These are phyloP conservation scores for Cydia strobilella DNA, from an alignment of 1,140 invertebrate genomes.

Conservation along the genomic window DNA sequence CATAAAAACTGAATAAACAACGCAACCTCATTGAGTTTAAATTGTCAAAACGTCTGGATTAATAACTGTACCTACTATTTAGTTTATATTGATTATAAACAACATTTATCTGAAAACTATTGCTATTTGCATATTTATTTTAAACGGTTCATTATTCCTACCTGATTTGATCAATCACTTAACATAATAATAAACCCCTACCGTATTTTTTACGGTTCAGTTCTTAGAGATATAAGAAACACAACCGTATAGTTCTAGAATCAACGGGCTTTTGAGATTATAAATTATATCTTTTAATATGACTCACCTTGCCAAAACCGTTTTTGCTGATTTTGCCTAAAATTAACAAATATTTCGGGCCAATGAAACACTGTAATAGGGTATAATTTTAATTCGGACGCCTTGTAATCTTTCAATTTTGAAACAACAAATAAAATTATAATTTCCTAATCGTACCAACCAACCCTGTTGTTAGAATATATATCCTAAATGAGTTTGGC, in stretches of 20 bases:
- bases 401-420: constrained; percentile 59
- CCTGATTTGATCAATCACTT: background rate
- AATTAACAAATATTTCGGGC: constrained; percentile 37
- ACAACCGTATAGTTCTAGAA: background rate
- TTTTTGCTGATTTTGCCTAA: constrained; percentile 44
- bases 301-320: constrained; percentile 39
- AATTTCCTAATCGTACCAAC: constrained; percentile 37
- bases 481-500: constrained; percentile 47
- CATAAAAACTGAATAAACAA: too few species aligned
- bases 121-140: background rate
- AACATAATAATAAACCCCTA: constrained; percentile 30
- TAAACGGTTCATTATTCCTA: background rate
- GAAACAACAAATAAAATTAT: constrained; percentile 52
- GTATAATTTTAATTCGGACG: constrained; percentile 40
- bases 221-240: constrained; percentile 12
- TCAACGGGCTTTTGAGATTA: constrained; percentile 13
- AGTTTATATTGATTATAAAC: too few species aligned
- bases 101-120: too few species aligned
- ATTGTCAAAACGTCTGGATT: too few species aligned
- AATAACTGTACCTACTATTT: too few species aligned
- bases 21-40: too few species aligned
- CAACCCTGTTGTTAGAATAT: constrained; percentile 53
- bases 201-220: constrained; percentile 10
- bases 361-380: constrained; percentile 43
- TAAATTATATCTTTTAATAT: constrained; percentile 34